phyloP scores from a whole-genome alignment of 1,140 invertebrate genomes.

The Cydia splendana region DNA sequence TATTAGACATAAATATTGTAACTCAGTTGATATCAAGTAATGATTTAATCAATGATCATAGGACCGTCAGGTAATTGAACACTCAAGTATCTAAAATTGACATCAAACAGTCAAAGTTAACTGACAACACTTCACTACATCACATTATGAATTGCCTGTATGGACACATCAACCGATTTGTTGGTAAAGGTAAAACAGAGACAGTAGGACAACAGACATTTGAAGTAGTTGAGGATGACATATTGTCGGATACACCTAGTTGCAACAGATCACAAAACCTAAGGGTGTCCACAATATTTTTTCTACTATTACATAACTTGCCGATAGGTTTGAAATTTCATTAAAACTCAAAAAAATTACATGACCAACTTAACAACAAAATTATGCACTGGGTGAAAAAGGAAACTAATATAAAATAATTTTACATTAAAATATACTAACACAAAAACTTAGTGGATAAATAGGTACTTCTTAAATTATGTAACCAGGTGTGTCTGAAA shows the following conservation, averaged over 20 bases:
- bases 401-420: neutral
- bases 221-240: constrained; percentile 20
- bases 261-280: neutral
- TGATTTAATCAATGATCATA: neutral
- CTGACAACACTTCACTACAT: neutral
- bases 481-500: neutral
- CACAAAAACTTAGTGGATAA: neutral
- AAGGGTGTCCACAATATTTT: constrained; percentile 11
- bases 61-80: neutral
- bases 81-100: constrained; percentile 2
- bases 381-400: neutral
- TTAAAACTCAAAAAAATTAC: neutral
- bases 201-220: neutral
- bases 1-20: neutral
- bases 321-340: neutral
- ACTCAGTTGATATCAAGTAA: neutral
- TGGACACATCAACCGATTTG: neutral
- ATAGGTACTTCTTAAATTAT: neutral
- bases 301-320: constrained; percentile 5
- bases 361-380: neutral
- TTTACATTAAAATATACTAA: neutral
- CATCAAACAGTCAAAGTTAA: neutral
- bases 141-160: neutral
- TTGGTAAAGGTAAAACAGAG: constrained; percentile 1
- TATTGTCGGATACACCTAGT: neutral